phyloP scores from a whole-genome alignment of 2,797 vertebrate species.

The Propithecus perrieri region DNA sequence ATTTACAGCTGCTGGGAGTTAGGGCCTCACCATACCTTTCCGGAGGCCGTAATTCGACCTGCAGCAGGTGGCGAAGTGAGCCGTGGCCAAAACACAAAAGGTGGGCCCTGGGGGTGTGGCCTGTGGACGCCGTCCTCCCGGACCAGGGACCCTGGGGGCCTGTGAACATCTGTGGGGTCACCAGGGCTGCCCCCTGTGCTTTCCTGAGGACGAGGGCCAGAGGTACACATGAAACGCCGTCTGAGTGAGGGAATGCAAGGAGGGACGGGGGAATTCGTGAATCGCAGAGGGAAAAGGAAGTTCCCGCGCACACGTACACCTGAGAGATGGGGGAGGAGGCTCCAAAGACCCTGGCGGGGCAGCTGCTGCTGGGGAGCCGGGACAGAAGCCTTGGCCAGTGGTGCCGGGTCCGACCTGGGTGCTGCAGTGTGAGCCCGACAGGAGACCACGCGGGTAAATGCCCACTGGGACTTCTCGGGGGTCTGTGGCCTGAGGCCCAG shows the following conservation, averaged over 20 bases:
- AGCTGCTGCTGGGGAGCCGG: rapidly evolving
- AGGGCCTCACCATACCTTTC: not conserved
- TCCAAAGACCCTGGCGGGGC: rapidly evolving
- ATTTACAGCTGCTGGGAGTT: not conserved
- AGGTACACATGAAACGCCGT: rapidly evolving
- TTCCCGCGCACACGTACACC: not conserved
- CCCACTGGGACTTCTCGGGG: rapidly evolving
- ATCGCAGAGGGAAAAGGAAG: not conserved
- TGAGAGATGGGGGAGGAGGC: rapidly evolving
- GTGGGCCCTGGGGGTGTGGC: not conserved
- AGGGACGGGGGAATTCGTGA: not conserved
- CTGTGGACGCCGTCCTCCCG: not conserved
- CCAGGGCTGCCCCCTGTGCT: not conserved
- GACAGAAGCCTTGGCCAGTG: not conserved
- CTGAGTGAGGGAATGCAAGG: too few species aligned
- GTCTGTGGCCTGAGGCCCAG: too few species aligned
- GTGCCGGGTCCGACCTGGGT: rapidly evolving
- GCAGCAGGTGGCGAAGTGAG: too few species aligned
- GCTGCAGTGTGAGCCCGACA: rapidly evolving
- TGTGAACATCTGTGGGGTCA: not conserved
- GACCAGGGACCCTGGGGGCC: rapidly evolving
- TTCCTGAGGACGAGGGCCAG: not conserved
- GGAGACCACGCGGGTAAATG: rapidly evolving
- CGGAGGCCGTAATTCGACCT: not conserved
- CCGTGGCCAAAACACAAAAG: too few species aligned